phyloP scores from a whole-genome alignment of 2,797 vertebrate genomes.

The Sylvilagus floridanus region DNA sequence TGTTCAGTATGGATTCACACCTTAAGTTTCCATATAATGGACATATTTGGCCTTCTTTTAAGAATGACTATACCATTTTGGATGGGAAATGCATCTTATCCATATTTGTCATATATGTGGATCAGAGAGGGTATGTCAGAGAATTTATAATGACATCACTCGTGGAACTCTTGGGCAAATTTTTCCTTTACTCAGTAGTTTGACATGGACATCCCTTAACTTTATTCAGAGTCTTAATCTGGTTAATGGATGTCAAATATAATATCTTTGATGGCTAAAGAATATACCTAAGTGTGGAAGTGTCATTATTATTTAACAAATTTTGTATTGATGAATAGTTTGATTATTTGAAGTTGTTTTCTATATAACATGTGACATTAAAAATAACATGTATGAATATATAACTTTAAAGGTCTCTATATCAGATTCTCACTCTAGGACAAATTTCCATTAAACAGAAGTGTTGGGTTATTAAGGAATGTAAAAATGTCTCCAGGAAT shows the following conservation, averaged over 20 bases:
- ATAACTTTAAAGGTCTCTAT: background rate
- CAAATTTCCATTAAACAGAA: background rate
- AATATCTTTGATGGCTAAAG: background rate
- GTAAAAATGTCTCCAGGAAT: background rate
- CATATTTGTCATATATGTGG: background rate
- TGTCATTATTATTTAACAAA: background rate
- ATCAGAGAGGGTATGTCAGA: background rate
- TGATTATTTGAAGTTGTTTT: background rate
- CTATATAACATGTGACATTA: background rate
- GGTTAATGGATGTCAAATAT: background rate
- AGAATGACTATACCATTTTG: too few species aligned
- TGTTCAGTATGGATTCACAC: too few species aligned
- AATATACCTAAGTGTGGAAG: background rate
- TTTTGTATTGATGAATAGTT: background rate
- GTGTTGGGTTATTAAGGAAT: background rate
- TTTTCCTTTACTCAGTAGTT: background rate
- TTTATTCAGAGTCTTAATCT: background rate
- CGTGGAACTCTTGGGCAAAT: background rate
- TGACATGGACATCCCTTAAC: background rate
- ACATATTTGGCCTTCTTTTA: too few species aligned
- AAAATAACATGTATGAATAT: background rate
- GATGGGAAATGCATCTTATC: background rate
- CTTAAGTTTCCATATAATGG: too few species aligned
- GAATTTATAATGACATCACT: conserved; percentile 6
- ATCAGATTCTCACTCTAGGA: background rate